phyloP scores from a whole-genome alignment of 2,797 vertebrate genomes.

The Etheostoma perlongum region DNA sequence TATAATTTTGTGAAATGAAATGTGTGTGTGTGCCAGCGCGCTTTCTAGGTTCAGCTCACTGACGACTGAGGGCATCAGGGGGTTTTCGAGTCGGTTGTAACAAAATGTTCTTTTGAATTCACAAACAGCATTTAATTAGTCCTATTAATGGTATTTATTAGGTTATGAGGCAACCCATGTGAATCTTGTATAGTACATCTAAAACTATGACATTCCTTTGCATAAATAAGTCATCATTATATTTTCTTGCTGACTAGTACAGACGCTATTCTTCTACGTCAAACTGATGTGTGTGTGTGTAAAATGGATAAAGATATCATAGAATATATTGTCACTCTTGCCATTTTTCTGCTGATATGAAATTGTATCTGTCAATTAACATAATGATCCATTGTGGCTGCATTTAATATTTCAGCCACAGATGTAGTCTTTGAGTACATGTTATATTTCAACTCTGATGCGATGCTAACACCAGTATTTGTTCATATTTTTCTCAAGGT shows the following conservation, averaged over 20 bases:
- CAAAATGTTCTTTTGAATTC: not conserved
- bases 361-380: conserved; percentile 18
- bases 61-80: no score
- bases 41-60: no score
- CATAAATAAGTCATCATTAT: conserved; percentile 7
- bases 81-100: no score
- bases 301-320: not conserved
- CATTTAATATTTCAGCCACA: conserved; percentile 9
- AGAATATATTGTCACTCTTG: conserved; percentile 3
- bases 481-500: conserved; percentile 25
- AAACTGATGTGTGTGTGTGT: not conserved
- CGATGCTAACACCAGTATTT: not conserved
- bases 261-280: not conserved
- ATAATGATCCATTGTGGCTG: not conserved
- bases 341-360: not conserved
- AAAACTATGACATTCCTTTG: conserved; percentile 15
- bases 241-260: conserved; percentile 7
- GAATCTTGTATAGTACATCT: conserved; percentile 9
- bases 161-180: not conserved
- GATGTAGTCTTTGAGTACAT: conserved; percentile 3
- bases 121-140: conserved; percentile 2
- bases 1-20: no score
- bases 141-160: not conserved
- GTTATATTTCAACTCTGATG: conserved; percentile 10
- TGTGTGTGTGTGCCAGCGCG: no score